Conservation (phyloP, 35 echinoderm and acorn worm species). For the Holothuria glaberrima region DNA sequence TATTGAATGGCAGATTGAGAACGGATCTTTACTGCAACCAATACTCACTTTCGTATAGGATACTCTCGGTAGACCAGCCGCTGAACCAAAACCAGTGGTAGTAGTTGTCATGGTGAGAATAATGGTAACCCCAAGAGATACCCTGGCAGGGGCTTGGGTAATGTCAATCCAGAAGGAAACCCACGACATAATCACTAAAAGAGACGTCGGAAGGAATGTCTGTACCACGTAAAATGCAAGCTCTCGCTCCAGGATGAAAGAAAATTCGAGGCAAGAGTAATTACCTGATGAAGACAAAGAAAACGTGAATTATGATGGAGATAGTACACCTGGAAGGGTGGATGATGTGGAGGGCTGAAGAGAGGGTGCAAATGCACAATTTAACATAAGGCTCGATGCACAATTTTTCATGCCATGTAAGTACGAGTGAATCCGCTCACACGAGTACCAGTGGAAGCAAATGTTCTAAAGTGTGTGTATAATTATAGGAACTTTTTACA, state of each 20-base stretch:
- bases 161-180: constrained; percentile 97
- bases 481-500: no score
- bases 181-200: constrained; percentile 87
- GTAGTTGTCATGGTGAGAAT: constrained; percentile 94
- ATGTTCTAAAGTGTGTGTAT: no score
- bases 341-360: no score
- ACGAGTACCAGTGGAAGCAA: no score
- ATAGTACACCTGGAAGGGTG: no score
- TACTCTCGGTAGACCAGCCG: constrained; percentile 83
- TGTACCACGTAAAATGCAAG: constrained; percentile 90
- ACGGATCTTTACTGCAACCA: no score
- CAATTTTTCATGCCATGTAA: no score
- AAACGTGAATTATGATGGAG: neutral
- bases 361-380: no score
- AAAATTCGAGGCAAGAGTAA: constrained; percentile 74
- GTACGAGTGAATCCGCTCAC: no score
- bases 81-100: constrained; percentile 76
- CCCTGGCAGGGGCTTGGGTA: constrained; percentile 80
- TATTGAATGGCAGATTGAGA: no score
- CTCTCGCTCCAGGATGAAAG: constrained; percentile 74
- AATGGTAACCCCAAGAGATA: constrained; percentile 87
- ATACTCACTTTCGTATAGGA: constrained; percentile 83
- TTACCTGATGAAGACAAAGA: neutral
- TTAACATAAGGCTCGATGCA: no score
- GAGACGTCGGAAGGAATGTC: constrained; percentile 82